These are phyloP conservation scores for Drosophila kepulauana DNA, from an alignment of 1,140 invertebrate species.

Conservation along the genomic window DNA sequence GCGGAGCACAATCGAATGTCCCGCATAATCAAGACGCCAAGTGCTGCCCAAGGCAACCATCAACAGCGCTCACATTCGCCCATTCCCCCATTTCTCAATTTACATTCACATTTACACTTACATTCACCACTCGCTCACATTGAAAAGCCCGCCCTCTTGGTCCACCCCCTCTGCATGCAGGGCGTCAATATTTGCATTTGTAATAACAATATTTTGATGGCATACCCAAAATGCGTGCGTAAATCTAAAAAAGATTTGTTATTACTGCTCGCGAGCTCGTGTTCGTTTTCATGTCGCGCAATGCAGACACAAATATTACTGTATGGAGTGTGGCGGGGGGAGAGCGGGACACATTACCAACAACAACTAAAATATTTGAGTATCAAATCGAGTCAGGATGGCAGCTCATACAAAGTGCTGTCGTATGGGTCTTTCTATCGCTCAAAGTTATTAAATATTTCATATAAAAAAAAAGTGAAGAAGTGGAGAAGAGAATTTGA, in stretches of 20 bases:
- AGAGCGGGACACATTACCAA: slow-evolving; percentile 15
- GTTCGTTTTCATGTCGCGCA: slow-evolving; percentile 59
- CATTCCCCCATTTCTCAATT: background rate
- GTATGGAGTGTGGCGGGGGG: background rate
- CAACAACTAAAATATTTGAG: slow-evolving; percentile 28
- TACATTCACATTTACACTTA: slow-evolving; percentile 23
- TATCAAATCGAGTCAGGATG: slow-evolving; percentile 44
- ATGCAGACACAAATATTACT: slow-evolving; percentile 42
- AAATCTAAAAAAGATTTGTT: slow-evolving; percentile 82
- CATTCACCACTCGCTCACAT: background rate
- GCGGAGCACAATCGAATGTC: slow-evolving; percentile 24
- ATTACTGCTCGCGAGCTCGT: slow-evolving; percentile 54
- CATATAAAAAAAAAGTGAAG: slow-evolving; percentile 61
- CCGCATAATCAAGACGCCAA: slow-evolving; percentile 50
- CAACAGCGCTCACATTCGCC: slow-evolving; percentile 3
- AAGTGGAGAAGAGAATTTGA: slow-evolving; percentile 57
- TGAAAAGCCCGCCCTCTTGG: background rate
- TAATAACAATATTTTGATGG: slow-evolving; percentile 84
- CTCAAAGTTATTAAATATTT: slow-evolving; percentile 78
- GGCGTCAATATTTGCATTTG: slow-evolving; percentile 83
- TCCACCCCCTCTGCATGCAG: slow-evolving; percentile 22
- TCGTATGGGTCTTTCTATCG: background rate
- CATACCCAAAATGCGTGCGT: slow-evolving; percentile 69
- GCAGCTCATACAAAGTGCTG: slow-evolving; percentile 27
- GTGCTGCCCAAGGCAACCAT: slow-evolving; percentile 33